Evolutionary conservation across 2,113 vertebrate species (phyloP).

Genomic region (Aphyosemion australe): DNA sequence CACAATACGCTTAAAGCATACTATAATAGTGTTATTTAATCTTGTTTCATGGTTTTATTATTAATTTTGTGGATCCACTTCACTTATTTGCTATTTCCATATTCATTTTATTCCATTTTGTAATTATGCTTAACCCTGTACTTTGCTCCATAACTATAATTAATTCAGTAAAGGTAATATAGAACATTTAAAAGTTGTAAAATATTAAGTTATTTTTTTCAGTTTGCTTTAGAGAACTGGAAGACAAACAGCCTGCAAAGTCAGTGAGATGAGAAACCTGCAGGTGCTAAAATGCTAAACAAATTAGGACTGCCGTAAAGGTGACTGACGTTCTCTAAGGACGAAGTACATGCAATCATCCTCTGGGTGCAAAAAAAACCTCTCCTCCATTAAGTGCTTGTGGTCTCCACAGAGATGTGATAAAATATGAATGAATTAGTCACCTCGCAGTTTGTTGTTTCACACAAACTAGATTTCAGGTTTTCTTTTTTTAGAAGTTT

Average conservation of each 20-base stretch:
- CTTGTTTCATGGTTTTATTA: not conserved
- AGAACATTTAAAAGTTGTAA: too few species aligned
- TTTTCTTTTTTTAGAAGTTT: conserved; percentile 54
- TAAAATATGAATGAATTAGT: conserved; percentile 59
- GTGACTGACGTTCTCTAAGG: conserved; percentile 38
- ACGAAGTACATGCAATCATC: conserved; percentile 19
- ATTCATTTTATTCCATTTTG: not conserved
- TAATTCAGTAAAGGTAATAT: too few species aligned
- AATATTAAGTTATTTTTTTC: too few species aligned
- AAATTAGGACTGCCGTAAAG: conserved; percentile 39
- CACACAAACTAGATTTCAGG: conserved; percentile 27
- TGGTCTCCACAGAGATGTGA: conserved; percentile 32
- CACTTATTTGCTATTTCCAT: not conserved
- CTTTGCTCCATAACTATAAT: too few species aligned
- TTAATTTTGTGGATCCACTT: not conserved
- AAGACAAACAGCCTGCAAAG: conserved; percentile 16
- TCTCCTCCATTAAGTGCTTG: conserved; percentile 31
- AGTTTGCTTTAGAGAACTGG: conserved; percentile 1
- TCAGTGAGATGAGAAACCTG: conserved; percentile 17
- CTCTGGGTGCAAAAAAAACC: conserved; percentile 17
- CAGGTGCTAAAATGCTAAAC: conserved; percentile 39
- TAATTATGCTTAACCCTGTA: not conserved
- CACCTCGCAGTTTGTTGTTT: conserved; percentile 18
- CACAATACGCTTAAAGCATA: not conserved
- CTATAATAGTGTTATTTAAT: not conserved